These are phyloP conservation scores for Lithophane semibrunnea DNA, from an alignment of 2,888 invertebrate species.

Conservation along the genomic window DNA sequence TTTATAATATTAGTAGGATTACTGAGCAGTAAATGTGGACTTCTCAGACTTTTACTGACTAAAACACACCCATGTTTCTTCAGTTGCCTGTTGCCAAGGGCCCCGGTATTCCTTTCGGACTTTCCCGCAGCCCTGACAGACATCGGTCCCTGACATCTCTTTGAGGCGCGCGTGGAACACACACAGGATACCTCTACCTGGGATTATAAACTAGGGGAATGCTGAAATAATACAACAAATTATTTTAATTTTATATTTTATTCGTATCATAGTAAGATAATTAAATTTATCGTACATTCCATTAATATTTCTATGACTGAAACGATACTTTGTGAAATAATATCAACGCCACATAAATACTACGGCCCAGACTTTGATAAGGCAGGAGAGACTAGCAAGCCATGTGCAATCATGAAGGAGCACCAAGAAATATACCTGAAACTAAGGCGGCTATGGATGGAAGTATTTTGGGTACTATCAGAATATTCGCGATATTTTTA, in stretches of 20 bases:
- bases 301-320: constrained; percentile 81
- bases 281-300: constrained; percentile 80
- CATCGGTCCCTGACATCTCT: no score
- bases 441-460: neutral
- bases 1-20: no score
- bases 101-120: no score
- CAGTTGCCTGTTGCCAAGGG: no score
- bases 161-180: no score
- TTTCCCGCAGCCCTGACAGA: no score
- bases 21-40: no score
- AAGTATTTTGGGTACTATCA: constrained; percentile 10
- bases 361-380: constrained; percentile 72
- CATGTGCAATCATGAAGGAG: constrained; percentile 64
- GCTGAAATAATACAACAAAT: constrained; percentile 60
- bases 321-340: constrained; percentile 74
- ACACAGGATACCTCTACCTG: no score
- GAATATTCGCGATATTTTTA: neutral
- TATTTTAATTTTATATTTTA: constrained; percentile 78
- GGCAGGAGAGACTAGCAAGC: constrained; percentile 79
- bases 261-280: constrained; percentile 79
- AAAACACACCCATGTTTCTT: no score
- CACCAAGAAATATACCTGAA: constrained; percentile 52
- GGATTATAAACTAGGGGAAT: neutral
- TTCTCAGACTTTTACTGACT: no score
- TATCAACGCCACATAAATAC: constrained; percentile 68